phyloP scores from a whole-genome alignment of 92 coral and sea anemone genomes.

The Parazoanthus swiftii region DNA sequence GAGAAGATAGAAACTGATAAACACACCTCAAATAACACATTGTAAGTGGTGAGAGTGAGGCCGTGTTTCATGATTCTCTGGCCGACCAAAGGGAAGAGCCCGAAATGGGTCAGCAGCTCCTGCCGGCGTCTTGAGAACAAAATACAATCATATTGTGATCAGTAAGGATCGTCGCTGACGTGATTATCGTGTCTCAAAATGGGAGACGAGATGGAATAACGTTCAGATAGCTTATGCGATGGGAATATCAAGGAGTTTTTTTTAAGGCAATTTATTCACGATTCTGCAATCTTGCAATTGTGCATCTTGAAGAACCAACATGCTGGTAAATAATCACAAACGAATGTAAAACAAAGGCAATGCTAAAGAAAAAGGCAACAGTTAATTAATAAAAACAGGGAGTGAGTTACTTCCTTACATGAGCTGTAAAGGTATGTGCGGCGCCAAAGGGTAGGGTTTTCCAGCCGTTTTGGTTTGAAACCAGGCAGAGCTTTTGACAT shows the following conservation, averaged over 20 bases:
- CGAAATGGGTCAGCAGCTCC: constrained; percentile 75
- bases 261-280: too few species aligned
- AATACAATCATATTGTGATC: not conserved
- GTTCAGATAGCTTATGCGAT: too few species aligned
- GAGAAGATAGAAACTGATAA: not conserved
- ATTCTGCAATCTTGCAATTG: too few species aligned
- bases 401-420: too few species aligned
- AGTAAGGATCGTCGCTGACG: not conserved
- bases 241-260: too few species aligned
- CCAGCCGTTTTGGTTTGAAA: too few species aligned
- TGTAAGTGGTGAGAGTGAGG: constrained; percentile 91
- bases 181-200: not conserved
- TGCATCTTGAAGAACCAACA: too few species aligned
- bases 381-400: not conserved
- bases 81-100: constrained; percentile 86
- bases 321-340: not conserved
- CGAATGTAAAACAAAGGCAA: not conserved
- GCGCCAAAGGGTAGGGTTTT: too few species aligned
- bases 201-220: not conserved
- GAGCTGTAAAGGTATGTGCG: too few species aligned
- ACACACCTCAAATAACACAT: constrained; percentile 88
- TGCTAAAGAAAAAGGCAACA: not conserved
- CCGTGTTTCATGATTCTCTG: constrained; percentile 76
- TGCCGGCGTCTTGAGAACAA: constrained; percentile 71
- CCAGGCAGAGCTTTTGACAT: too few species aligned